phyloP scores from a whole-genome alignment of 2,113 vertebrate species.

The Solea solea region DNA sequence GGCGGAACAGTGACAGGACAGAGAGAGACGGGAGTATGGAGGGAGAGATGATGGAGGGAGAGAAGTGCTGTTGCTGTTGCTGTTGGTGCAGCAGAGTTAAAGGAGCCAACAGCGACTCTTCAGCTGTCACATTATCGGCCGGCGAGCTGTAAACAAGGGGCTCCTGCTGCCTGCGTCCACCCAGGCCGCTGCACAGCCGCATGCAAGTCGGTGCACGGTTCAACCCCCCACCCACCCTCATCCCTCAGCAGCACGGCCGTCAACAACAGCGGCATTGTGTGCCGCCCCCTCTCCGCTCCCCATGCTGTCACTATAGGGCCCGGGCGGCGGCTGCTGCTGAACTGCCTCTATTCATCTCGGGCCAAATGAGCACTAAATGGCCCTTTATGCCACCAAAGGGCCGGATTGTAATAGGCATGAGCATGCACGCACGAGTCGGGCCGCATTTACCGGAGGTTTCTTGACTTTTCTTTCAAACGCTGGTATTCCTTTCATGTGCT shows the following conservation, averaged over 20 bases:
- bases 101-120: conserved; percentile 70
- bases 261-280: conserved; percentile 94
- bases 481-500: conserved; percentile 53
- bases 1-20: not conserved
- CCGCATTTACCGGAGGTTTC: conserved; percentile 58
- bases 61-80: conserved; percentile 15
- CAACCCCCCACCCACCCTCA: conserved; percentile 75
- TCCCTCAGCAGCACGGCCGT: conserved; percentile 78
- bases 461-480: conserved; percentile 49
- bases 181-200: conserved; percentile 85
- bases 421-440: conserved; percentile 55
- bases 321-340: conserved; percentile 89
- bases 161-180: conserved; percentile 75
- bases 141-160: conserved; percentile 89
- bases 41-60: not conserved
- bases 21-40: not conserved
- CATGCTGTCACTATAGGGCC: conserved; percentile 84
- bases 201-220: conserved; percentile 87
- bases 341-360: conserved; percentile 74
- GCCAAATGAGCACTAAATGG: conserved; percentile 79
- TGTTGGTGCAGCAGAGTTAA: conserved; percentile 45
- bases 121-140: conserved; percentile 95
- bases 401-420: conserved; percentile 67
- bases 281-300: conserved; percentile 48
- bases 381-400: conserved; percentile 74